phyloP scores from a whole-genome alignment of 2,797 vertebrate genomes.

The Monodelphis domestica region DNA sequence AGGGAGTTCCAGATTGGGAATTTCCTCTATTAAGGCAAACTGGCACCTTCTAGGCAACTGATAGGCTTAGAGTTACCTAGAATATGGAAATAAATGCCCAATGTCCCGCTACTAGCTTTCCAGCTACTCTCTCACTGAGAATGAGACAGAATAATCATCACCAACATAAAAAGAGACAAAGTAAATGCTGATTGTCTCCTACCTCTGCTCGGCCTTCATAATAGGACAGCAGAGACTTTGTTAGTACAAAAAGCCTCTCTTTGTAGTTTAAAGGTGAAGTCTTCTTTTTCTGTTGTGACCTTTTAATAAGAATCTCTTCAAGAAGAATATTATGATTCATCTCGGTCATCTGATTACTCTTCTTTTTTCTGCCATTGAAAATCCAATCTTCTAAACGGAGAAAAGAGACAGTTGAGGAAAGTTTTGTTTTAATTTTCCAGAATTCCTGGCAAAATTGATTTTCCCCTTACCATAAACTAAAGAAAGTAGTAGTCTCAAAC shows the following conservation, averaged over 20 bases:
- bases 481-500: neutral
- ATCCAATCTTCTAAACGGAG: slow-evolving; percentile 76
- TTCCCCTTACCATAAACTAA: neutral
- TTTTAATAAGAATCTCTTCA: slow-evolving; percentile 94
- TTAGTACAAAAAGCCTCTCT: slow-evolving; percentile 94
- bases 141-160: slow-evolving; percentile 6
- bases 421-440: slow-evolving; percentile 27
- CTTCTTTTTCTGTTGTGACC: slow-evolving; percentile 95
- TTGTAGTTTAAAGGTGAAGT: slow-evolving; percentile 96
- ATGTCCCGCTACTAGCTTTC: no score
- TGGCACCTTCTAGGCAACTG: neutral
- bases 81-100: neutral
- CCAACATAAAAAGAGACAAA: slow-evolving; percentile 44
- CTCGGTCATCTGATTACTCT: slow-evolving; percentile 83
- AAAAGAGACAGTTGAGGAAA: slow-evolving; percentile 48
- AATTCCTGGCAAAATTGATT: neutral
- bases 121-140: neutral
- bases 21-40: neutral
- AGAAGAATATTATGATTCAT: slow-evolving; percentile 92
- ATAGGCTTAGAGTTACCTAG: neutral
- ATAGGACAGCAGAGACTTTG: slow-evolving; percentile 90
- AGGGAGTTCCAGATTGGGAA: neutral
- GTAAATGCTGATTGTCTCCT: slow-evolving; percentile 66
- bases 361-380: slow-evolving; percentile 87
- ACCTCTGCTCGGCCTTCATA: slow-evolving; percentile 94